Conservation (phyloP, 2,888 invertebrate genomes). For the Malthinus seriepunctatus region DNA sequence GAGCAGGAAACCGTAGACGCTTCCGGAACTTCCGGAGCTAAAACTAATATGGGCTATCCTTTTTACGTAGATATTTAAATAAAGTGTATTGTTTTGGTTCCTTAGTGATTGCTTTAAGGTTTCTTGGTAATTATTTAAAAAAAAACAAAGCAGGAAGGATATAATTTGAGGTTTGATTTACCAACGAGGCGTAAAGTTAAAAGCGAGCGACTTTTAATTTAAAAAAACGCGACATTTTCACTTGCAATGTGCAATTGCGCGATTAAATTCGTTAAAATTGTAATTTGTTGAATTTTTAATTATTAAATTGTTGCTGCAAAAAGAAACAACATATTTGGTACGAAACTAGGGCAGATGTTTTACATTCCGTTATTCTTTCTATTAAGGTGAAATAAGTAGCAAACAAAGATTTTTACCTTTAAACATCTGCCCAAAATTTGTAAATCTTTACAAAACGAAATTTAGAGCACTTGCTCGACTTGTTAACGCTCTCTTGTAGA, state of each 20-base stretch:
- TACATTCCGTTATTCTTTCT: not conserved
- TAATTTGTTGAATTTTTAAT: not conserved
- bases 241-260: too few relatives aligned
- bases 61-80: constrained; percentile 15
- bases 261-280: too few relatives aligned
- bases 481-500: too few relatives aligned
- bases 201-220: too few relatives aligned
- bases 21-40: constrained; percentile 31
- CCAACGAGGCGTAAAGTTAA: not conserved
- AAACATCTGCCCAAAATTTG: too few relatives aligned
- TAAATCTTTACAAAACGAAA: too few relatives aligned
- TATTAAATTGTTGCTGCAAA: not conserved
- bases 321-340: not conserved
- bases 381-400: too few relatives aligned
- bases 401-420: too few relatives aligned
- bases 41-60: constrained; percentile 15
- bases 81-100: not conserved
- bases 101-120: not conserved
- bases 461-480: too few relatives aligned
- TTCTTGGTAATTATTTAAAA: not conserved
- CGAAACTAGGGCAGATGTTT: not conserved
- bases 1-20: constrained; percentile 34
- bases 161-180: not conserved
- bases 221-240: too few relatives aligned
- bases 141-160: not conserved